Base-by-base conservation (phyloP, 2,888 invertebrate species). In the Epinotia ramella region DNA sequence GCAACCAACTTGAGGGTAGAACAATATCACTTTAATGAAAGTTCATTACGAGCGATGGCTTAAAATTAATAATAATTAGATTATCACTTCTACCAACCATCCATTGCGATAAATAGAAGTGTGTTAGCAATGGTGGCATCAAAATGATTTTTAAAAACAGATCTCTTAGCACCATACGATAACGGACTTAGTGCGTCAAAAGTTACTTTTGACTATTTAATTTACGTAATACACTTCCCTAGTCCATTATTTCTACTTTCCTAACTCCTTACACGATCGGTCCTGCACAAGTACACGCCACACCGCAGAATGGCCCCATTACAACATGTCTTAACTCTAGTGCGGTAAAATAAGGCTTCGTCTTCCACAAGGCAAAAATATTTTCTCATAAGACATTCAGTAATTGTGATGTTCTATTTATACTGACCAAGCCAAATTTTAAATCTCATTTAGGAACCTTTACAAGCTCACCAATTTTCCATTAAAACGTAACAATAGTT, bases 161-260 rank as follows among this genome's bases (percentile, higher is more conserved):
- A 93, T 93, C 93, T 92, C 89, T 89, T 91, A 93, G 93, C 93
- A 93, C 93, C 93, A 91, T 84, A 82, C 86, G 84, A 63, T 76
- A 72, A 76, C 72, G 76, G 72, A 76, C 76, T 24, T 71, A 56
- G 70, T 75, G 75, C 75, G 70, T 66, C 65, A 46, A 66, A 49
- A 71, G 53, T 53, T 73, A 63, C 64, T 66, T 66, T 53, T 65
- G 69, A 74, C 64, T 53, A 56, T 60, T 66, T 70, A 60, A 70
- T 69, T 46, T 56, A 46, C 44, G 44, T 57, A 46, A 49, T 66
- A 65, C 67, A 67, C 67, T 60, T 70, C 59, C 24, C 49, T 65
- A 53, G 75, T 76, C 72, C 76, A 76, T 76, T 59, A 70, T n/a
- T 63, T 62, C 56, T 49, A 62, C 62, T 28, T 72, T 67, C 44